Evolutionary conservation across 2,113 vertebrate species (phyloP).

Genomic region (Cyphomyrus plagiostoma): DNA sequence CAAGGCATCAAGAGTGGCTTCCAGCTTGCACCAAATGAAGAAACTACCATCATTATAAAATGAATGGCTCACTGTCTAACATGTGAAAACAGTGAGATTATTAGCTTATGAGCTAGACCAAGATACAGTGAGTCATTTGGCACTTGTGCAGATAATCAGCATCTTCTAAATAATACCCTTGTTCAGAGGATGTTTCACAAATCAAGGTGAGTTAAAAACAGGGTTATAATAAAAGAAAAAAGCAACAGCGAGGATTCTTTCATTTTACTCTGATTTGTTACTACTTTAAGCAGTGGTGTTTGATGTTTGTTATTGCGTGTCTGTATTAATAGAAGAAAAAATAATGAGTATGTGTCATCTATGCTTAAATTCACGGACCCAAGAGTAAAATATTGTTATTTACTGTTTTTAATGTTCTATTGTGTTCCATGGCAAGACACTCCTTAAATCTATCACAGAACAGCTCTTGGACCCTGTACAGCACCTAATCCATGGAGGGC

Average conservation of each 20-base stretch:
- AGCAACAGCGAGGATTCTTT: neutral
- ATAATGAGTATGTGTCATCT: neutral
- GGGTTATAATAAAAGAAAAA: neutral
- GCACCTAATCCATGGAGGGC: neutral
- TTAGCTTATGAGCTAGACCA: neutral
- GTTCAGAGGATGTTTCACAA: neutral
- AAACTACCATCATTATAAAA: neutral
- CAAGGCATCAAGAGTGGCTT: neutral
- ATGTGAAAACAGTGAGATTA: constrained; percentile 3
- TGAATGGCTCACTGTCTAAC: neutral
- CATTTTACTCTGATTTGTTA: neutral
- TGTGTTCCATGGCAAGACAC: neutral
- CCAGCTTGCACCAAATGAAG: neutral
- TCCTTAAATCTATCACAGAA: neutral
- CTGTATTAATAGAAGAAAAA: neutral
- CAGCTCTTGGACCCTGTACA: neutral
- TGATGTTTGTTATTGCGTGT: neutral
- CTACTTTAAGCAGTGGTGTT: neutral
- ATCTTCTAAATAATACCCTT: neutral
- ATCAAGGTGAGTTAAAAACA: neutral
- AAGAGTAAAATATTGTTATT: neutral
- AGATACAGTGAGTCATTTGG: neutral
- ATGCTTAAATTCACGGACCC: neutral
- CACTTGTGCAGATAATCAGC: neutral
- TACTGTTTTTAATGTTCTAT: neutral